Evolutionary conservation across 2,888 invertebrate species (phyloP).

Genomic region (Lucinisca nassula): DNA sequence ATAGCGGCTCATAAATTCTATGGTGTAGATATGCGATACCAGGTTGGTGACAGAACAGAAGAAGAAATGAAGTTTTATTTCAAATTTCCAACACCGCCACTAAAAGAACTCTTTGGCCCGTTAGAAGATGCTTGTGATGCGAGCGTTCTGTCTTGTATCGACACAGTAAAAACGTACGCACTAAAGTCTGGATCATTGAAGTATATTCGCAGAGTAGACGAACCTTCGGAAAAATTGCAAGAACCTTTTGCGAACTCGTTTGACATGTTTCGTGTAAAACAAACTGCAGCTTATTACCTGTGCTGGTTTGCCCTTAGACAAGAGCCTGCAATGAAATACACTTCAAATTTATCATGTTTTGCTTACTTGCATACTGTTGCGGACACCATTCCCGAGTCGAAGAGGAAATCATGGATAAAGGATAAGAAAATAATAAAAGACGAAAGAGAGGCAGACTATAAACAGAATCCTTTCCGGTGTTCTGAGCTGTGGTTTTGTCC

Average conservation of each 20-base stretch:
- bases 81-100: conserved; percentile 78
- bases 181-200: conserved; percentile 57
- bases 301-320: conserved; percentile 80
- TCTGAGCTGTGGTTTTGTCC: conserved; percentile 83
- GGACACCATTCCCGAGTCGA: conserved; percentile 51
- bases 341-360: conserved; percentile 64
- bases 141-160: conserved; percentile 68
- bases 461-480: conserved; percentile 73
- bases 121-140: conserved; percentile 63
- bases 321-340: conserved; percentile 57
- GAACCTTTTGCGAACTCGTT: background rate
- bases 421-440: conserved; percentile 41
- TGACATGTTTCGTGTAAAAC: conserved; percentile 76
- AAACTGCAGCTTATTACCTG: conserved; percentile 82
- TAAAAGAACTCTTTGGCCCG: conserved; percentile 62
- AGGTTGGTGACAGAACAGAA: conserved; percentile 37
- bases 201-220: conserved; percentile 8
- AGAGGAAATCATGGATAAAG: conserved; percentile 9
- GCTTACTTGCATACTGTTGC: conserved; percentile 48
- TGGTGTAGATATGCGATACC: conserved; percentile 67
- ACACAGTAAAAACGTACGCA: conserved; percentile 61
- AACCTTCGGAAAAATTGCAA: background rate
- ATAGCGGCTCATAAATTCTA: conserved; percentile 77
- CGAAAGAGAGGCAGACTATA: conserved; percentile 12
- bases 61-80: conserved; percentile 68